A percentile compares a stretch with the other conserved stretches of the same genome.
These are phyloP conservation scores for Ophion slaviceki DNA, from an alignment of 2,888 invertebrate genomes.

Conservation along the genomic window DNA sequence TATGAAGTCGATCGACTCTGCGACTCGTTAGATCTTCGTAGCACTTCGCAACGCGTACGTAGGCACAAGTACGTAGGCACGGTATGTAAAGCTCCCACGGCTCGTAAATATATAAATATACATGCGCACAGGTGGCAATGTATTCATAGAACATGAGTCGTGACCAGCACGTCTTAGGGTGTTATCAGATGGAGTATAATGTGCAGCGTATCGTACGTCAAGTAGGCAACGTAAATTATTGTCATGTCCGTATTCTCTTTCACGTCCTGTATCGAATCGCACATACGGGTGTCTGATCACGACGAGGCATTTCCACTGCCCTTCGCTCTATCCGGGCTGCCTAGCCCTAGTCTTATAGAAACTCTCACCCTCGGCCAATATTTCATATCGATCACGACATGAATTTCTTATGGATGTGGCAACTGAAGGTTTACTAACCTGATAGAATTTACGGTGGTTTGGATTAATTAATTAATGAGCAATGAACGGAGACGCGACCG, in stretches of 20 bases:
- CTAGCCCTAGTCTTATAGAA: neutral
- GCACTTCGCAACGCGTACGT: neutral
- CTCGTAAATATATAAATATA: neutral
- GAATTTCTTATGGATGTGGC: neutral
- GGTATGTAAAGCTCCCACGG: conserved; percentile 7
- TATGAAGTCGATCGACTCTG: neutral
- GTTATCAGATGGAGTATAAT: conserved; percentile 9
- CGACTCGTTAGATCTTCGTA: conserved; percentile 8
- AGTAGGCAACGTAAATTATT: conserved; percentile 10
- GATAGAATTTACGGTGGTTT: neutral
- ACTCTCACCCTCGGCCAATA: neutral
- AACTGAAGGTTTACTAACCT: neutral
- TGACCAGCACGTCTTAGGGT: neutral
- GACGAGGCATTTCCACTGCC: conserved; percentile 1
- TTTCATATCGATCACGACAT: conserved; percentile 9
- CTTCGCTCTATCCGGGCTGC: neutral
- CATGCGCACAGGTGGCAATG: neutral
- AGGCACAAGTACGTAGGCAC: neutral
- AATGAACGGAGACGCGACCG: neutral
- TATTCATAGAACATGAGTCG: conserved; percentile 1
- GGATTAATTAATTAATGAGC: neutral
- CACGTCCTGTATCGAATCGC: neutral
- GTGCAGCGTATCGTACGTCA: neutral
- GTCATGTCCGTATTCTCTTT: conserved; percentile 4
- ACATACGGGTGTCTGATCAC: conserved; percentile 9